Conservation (phyloP, 2,113 vertebrate species). For the Pollimyrus isidori region DNA sequence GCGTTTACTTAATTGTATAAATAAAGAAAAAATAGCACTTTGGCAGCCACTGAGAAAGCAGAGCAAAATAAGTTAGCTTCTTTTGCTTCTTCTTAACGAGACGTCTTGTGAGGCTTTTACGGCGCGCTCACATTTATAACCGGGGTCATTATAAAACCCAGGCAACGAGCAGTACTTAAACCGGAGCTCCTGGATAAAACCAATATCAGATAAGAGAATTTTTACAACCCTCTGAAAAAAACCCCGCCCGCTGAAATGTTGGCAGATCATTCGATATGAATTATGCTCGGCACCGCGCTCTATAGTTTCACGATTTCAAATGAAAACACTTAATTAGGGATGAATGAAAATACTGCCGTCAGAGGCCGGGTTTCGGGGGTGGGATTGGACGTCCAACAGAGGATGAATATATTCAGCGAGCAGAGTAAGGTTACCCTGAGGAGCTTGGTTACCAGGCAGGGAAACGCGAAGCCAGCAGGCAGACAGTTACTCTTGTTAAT, state of each 20-base stretch:
- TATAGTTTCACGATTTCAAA: slow-evolving; percentile 57
- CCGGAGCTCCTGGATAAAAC: slow-evolving; percentile 51
- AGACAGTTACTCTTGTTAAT: slow-evolving; percentile 37
- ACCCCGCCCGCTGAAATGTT: slow-evolving; percentile 44
- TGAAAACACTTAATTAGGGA: slow-evolving; percentile 67
- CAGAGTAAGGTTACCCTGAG: slow-evolving; percentile 18
- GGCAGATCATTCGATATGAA: slow-evolving; percentile 34
- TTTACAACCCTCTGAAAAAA: slow-evolving; percentile 37
- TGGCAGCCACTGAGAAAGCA: neutral
- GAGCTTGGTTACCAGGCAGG: slow-evolving; percentile 35
- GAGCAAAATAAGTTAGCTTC: neutral
- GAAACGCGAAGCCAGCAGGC: slow-evolving; percentile 17
- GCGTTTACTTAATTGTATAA: neutral
- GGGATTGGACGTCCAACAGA: slow-evolving; percentile 54
- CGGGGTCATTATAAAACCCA: slow-evolving; percentile 21
- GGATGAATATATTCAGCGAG: slow-evolving; percentile 39
- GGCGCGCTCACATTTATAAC: neutral
- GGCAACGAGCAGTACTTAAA: slow-evolving; percentile 34
- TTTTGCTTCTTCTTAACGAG: slow-evolving; percentile 22
- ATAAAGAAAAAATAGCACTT: neutral
- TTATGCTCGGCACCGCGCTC: slow-evolving; percentile 52
- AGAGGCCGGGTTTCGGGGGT: slow-evolving; percentile 39
- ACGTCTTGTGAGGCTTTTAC: slow-evolving; percentile 46
- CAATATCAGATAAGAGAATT: slow-evolving; percentile 47
- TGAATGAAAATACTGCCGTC: slow-evolving; percentile 67